Base-by-base conservation (phyloP, 2,888 invertebrate genomes). In the Tiliacea aurago region DNA sequence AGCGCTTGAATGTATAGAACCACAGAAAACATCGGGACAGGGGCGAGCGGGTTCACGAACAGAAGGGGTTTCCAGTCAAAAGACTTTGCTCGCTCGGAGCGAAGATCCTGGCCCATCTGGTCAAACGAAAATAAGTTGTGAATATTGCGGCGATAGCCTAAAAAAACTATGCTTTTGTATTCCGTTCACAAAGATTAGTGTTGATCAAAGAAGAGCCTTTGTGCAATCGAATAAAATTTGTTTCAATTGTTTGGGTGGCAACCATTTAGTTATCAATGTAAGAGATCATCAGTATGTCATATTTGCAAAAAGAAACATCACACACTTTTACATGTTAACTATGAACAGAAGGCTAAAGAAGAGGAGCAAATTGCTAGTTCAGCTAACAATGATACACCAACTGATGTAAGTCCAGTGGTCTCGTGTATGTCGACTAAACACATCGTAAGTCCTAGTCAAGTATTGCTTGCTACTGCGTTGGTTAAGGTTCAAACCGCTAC, bases 131-230 rank as follows among this genome's bases (percentile, higher is more conserved):
- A 58, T 58, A 15, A 15, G 58, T 37, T 58, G 58, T 58, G 58
- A 58, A 37, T 18, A 33, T 37, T 58, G 58, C 20, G 58, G 58
- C 7, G 28, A 58, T 10, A 20, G 15, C 20, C 58, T n/a, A n/a
- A n/a, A 58, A 20, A 58, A 58, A 28, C 33, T 58, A 37, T 58
- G 58, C 20, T 58, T 58, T 58, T 58, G 58, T 58, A 49, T 49
- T 49, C 37, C 20, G 18, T 58, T 58, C 28, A 15, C 33, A 37
- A 58, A 58, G 33, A 37, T 58, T 15, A 20, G 28, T 58, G 58
- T 58, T 11, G 15, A 33, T 37, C 33, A 58, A 37, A 33, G 58
- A 37, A 37, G 58, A 37, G 11, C 15, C 4, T 58, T 58, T 37
- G 58, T 33, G 10, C 37, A 58, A 18, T 18, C 15, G 9, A 58